Evolutionary conservation across 2,888 invertebrate species (phyloP), one percentile per base, ranked within the genome.

Genomic region (Ornithoptera alexandrae): DNA sequence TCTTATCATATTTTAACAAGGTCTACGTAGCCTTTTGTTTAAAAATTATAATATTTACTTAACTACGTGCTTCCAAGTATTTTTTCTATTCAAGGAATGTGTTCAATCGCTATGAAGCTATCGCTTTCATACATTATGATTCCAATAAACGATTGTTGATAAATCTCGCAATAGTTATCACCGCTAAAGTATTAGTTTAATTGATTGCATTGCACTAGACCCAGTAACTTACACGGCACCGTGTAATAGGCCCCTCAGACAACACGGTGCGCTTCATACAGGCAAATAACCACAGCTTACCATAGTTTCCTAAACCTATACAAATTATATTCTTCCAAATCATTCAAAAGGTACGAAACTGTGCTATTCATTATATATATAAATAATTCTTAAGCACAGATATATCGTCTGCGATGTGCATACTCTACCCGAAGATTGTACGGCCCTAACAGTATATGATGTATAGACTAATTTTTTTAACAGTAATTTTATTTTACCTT

Each of bases 1-100:
- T 39, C 39, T 39, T 50, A 50, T 17, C 46, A 46, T 50, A 12
- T 50, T 50, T 50, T 50, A 5, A 15, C 15, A 18, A 50, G 50
- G 50, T 39, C 8, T 39, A 10, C 1, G 10, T 7, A 15, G 15
- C 50, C 15, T 50, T 50, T 17, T 24, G 50, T 50, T 60, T 65
- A n/a, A 17, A 15, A 53, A 64, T 64, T 69, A 61, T 61, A 62
- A 57, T 69, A 65, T 58, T 65, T 65, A 62, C 50, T 17, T 15
- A 4, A 50, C 50, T 66, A 66, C 62, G 69, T 70, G 69, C 62
- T 22, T 62, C 36, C 12, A 39, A 22, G 39, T 66, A 66, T 57
- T 66, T 65, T 65, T 58, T 62, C 62, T 50, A 66, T 70, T 53
- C 39, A 59, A 39, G 22, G 62, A 66, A 70, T 70, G 69, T 70